Conservation (phyloP, 2,113 vertebrate genomes). For the Motacilla alba region DNA sequence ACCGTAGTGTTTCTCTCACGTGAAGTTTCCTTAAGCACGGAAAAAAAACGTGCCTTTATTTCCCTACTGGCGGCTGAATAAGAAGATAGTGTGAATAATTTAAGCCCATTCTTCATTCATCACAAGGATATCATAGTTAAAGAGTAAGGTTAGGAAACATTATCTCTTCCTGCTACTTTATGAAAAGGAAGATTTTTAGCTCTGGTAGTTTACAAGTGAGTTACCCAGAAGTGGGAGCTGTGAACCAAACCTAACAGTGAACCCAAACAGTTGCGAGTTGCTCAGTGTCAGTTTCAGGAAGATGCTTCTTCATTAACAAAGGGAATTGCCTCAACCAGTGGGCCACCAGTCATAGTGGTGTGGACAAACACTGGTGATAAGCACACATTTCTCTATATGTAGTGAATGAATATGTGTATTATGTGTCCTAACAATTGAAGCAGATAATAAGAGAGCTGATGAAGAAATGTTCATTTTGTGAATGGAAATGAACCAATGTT, state of each 20-base stretch:
- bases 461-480: background rate
- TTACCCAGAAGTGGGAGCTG: background rate
- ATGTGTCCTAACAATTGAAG: background rate
- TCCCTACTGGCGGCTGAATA: background rate
- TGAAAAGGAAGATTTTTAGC: background rate
- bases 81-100: background rate
- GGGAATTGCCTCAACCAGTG: background rate
- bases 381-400: accelerated
- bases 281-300: background rate
- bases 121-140: background rate
- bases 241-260: background rate
- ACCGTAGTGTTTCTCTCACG: background rate
- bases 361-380: background rate
- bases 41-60: background rate
- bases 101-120: background rate
- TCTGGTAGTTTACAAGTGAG: background rate
- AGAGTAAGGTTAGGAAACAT: background rate
- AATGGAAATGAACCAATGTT: background rate
- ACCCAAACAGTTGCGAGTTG: background rate
- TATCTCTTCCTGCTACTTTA: background rate
- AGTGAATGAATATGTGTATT: background rate
- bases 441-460: background rate
- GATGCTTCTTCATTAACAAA: background rate
- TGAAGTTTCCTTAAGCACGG: background rate
- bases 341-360: background rate